Conservation (phyloP, 2,797 vertebrate genomes). For the Cynodonichthys magdalenae region DNA sequence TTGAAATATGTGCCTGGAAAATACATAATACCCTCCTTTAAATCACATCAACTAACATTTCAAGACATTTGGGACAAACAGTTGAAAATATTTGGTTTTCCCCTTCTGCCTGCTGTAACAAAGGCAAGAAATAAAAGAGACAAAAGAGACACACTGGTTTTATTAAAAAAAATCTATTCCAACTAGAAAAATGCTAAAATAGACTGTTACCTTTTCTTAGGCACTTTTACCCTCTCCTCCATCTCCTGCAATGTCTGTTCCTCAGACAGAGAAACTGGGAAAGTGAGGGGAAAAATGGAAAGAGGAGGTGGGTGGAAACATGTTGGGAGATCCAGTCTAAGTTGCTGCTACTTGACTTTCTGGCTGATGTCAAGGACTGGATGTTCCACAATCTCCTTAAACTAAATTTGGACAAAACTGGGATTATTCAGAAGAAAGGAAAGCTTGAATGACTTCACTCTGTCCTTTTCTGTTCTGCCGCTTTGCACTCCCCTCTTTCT, state of each 20-base stretch:
- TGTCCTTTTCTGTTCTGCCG: slow-evolving; percentile 64
- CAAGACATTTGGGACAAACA: no score
- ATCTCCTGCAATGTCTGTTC: neutral
- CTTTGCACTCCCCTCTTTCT: slow-evolving; percentile 23
- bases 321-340: slow-evolving; percentile 20
- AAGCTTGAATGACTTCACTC: slow-evolving; percentile 71
- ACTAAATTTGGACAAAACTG: slow-evolving; percentile 74
- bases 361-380: slow-evolving; percentile 65
- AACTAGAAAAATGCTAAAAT: neutral
- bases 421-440: slow-evolving; percentile 68
- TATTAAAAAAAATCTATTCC: neutral
- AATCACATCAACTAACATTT: no score
- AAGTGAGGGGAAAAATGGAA: neutral
- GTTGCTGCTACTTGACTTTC: slow-evolving; percentile 57
- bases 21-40: no score
- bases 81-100: no score
- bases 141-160: no score
- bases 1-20: no score
- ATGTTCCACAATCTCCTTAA: slow-evolving; percentile 62
- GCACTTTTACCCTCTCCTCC: neutral
- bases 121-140: no score
- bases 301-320: slow-evolving; percentile 3
- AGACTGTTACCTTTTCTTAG: neutral
- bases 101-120: no score
- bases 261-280: neutral